These are phyloP conservation scores for Ophioninae sp. DNA, from an alignment of 2,888 invertebrate genomes.

Conservation along the genomic window DNA sequence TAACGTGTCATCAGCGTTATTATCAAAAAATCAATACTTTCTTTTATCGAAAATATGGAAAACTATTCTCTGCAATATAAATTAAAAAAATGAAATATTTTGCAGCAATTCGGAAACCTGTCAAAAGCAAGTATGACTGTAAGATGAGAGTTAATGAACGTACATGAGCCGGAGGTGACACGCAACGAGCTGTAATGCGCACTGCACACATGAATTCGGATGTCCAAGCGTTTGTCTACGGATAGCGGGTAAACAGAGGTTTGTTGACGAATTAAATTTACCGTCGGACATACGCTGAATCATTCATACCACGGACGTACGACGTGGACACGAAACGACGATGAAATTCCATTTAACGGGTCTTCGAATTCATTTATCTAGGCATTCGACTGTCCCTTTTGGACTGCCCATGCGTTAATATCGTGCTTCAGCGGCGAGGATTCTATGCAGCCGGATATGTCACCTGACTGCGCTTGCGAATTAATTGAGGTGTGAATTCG, in stretches of 20 bases:
- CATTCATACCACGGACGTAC: not conserved
- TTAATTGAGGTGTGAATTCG: constrained; percentile 5
- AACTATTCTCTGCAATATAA: too few relatives aligned
- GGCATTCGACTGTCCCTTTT: constrained; percentile 20
- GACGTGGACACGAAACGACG: not conserved
- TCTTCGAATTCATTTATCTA: constrained; percentile 26
- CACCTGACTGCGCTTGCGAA: constrained; percentile 4
- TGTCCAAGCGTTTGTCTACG: not conserved
- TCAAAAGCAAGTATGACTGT: not conserved
- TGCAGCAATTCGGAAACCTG: not conserved
- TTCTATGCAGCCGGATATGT: constrained; percentile 5
- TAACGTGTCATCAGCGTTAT: too few relatives aligned
- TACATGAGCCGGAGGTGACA: not conserved
- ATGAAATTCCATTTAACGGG: constrained; percentile 8
- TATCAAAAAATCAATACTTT: too few relatives aligned
- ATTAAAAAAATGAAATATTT: not conserved
- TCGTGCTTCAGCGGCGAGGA: constrained; percentile 19
- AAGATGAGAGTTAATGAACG: not conserved
- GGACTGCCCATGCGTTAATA: constrained; percentile 38
- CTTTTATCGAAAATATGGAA: too few relatives aligned
- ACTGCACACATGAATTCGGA: not conserved
- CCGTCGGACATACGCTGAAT: not conserved
- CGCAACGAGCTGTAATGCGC: not conserved
- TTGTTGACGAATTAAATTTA: constrained; percentile 28
- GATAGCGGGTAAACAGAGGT: constrained; percentile 12